Conservation (phyloP, 2,888 invertebrate species). For the Drosophila mimica region DNA sequence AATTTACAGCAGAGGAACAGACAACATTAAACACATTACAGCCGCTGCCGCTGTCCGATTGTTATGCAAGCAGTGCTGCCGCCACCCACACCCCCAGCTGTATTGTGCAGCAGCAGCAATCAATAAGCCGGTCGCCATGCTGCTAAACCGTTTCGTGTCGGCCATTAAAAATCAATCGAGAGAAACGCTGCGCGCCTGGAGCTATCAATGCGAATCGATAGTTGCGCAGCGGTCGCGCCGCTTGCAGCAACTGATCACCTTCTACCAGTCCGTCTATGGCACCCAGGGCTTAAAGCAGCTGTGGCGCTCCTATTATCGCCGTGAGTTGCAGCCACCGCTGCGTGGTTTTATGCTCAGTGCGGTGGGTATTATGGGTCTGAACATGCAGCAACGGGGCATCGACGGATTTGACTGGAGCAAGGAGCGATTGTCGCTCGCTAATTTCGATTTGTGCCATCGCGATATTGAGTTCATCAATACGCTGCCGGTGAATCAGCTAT, state of each 20-base stretch:
- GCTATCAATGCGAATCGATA: conserved; percentile 87
- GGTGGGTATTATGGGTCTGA: conserved; percentile 86
- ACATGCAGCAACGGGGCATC: conserved; percentile 82
- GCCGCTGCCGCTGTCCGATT: conserved; percentile 48
- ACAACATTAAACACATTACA: conserved; percentile 40
- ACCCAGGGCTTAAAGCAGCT: conserved; percentile 87
- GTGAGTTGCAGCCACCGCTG: conserved; percentile 85
- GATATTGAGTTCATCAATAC: conserved; percentile 87
- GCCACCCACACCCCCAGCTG: conserved; percentile 15
- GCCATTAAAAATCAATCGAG: conserved; percentile 85
- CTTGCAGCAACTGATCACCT: conserved; percentile 88
- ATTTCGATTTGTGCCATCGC: conserved; percentile 86
- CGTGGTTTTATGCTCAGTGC: conserved; percentile 87
- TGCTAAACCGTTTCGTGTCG: conserved; percentile 77
- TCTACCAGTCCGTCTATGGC: conserved; percentile 88
- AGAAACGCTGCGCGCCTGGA: conserved; percentile 86
- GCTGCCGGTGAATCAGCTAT: conserved; percentile 86
- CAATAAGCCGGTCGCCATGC: conserved; percentile 67
- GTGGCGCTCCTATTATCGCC: conserved; percentile 83
- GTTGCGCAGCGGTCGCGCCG: conserved; percentile 88
- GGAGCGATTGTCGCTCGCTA: conserved; percentile 87
- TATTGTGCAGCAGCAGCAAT: conserved; percentile 42
- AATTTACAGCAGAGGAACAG: conserved; percentile 54
- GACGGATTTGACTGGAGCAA: conserved; percentile 88
- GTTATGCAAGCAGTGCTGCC: conserved; percentile 73